phyloP scores from a whole-genome alignment of 2,797 vertebrate species.

The Echeneis naucrates region DNA sequence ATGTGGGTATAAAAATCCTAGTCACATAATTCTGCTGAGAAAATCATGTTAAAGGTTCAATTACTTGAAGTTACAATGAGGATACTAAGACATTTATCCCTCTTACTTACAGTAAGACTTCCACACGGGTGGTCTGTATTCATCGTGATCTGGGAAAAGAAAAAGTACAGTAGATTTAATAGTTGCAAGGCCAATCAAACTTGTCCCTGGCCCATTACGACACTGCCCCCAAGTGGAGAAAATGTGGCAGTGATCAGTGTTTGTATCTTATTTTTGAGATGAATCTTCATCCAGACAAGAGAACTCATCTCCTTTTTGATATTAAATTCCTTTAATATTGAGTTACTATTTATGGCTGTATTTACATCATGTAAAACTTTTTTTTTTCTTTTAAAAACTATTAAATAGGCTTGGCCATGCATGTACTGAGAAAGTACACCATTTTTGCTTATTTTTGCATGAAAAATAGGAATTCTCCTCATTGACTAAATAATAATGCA shows the following conservation, averaged over 20 bases:
- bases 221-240: slow-evolving; percentile 57
- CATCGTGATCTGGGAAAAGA: slow-evolving; percentile 80
- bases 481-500: not conserved
- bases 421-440: not conserved
- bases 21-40: not conserved
- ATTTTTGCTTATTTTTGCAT: not conserved
- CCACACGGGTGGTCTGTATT: slow-evolving; percentile 83
- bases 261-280: not conserved
- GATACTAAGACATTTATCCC: not conserved
- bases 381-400: not conserved
- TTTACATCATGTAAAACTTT: too few species aligned
- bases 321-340: not conserved
- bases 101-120: slow-evolving; percentile 81
- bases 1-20: not conserved
- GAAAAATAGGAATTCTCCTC: not conserved
- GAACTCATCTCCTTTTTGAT: slow-evolving; percentile 3
- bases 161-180: not conserved
- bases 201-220: not conserved
- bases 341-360: not conserved
- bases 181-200: not conserved
- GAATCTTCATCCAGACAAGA: not conserved
- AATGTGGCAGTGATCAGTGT: not conserved
- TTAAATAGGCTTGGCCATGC: not conserved
- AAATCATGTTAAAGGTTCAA: not conserved
- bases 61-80: not conserved